Evolutionary conservation across 2,113 vertebrate species (phyloP), one percentile per base, ranked within the genome.

Genomic region (Lynx canadensis): DNA sequence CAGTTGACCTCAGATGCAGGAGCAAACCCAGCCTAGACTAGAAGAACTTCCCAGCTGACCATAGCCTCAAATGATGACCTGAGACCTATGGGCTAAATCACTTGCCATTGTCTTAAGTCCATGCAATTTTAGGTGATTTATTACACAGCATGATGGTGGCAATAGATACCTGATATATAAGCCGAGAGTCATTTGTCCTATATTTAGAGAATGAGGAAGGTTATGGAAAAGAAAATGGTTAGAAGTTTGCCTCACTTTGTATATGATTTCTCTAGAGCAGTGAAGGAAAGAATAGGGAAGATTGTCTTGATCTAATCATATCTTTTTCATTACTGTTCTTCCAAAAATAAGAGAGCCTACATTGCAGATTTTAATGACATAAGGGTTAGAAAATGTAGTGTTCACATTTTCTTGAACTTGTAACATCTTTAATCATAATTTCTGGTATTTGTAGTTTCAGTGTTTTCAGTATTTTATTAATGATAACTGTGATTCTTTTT

Each of bases 401-500:
- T 76, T 84, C 31, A 89, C 36, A 92, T 78, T 71, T 96, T 92
- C 87, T 69, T 86, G 84, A 65, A 89, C 84, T 76, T 88, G 1
- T 33, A 94, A 69, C 50, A 92, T 74, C 12, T 88, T 6, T 80
- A 81, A 90, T 74, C 15, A 84, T 93, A 76, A 81, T 88, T 69
- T 92, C 29, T 95, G 57, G 3, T 86, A 74, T 95, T 84, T 69
- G 19, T 23, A 63, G 36, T 82, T 93, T 93, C 89, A 93, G 25
- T 83, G 36, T 93, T 88, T 41, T 93, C 38, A 73, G 66, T 71
- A 79, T 92, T 93, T 95, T 95, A 87, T 82, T 87, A 89, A 74
- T 86, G 15, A 96, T 81, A 89, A 80, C 18, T 95, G 4, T 83
- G 90, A 97, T 81, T 96, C 4, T 50, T 92, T 89, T 83, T 76